Evolutionary conservation across 2,888 invertebrate species (phyloP).

Genomic region (Tachina lurida): DNA sequence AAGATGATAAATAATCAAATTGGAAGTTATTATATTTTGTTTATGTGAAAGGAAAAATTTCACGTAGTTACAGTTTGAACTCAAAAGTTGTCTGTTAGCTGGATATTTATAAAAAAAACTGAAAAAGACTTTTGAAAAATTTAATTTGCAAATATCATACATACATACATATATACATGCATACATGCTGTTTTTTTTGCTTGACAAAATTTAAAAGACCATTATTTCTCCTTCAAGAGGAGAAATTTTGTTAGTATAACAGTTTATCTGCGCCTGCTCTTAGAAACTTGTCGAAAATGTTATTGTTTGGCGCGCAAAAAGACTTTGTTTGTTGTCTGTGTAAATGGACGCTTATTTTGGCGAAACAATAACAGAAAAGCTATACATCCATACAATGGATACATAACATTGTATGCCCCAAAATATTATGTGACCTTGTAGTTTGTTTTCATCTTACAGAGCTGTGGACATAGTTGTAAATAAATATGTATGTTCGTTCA

Average conservation of each 20-base stretch:
- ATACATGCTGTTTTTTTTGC: no score
- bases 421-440: constrained; percentile 34
- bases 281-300: constrained; percentile 51
- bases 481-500: no score
- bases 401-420: background rate
- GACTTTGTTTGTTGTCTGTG: constrained; percentile 11
- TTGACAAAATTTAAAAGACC: background rate
- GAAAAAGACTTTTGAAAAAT: background rate
- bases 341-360: background rate
- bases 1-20: no score
- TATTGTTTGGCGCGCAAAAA: constrained; percentile 62
- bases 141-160: background rate
- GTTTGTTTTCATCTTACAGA: constrained; percentile 16
- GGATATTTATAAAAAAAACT: no score
- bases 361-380: constrained; percentile 1
- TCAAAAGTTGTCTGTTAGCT: no score
- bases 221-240: background rate
- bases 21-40: no score
- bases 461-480: no score
- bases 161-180: background rate
- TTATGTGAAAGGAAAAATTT: no score
- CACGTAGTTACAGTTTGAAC: no score
- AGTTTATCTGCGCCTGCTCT: constrained; percentile 56
- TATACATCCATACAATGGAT: background rate
- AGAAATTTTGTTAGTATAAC: constrained; percentile 47